These are phyloP conservation scores for Vultur gryphus DNA, from an alignment of 2,797 vertebrate genomes.

Conservation along the genomic window DNA sequence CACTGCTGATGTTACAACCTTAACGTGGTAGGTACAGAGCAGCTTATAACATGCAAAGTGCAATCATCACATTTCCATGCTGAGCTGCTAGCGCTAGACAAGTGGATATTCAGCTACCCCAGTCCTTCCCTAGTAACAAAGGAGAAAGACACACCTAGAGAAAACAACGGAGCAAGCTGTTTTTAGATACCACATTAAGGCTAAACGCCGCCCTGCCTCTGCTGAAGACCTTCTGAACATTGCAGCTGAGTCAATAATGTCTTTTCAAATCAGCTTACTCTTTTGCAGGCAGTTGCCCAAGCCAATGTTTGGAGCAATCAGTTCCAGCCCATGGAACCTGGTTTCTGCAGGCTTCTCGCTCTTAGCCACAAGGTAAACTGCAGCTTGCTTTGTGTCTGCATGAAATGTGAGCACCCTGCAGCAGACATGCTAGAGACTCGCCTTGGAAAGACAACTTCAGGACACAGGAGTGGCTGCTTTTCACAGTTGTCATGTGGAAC, in stretches of 20 bases:
- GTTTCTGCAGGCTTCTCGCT: neutral
- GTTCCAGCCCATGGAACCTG: neutral
- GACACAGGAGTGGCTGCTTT: neutral
- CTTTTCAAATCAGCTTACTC: neutral
- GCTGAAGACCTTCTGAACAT: neutral
- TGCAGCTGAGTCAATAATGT: conserved; percentile 7
- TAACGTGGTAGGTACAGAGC: neutral
- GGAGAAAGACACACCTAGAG: neutral
- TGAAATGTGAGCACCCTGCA: neutral
- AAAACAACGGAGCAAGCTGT: neutral
- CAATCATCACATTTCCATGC: neutral
- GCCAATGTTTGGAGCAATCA: neutral
- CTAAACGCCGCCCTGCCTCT: neutral
- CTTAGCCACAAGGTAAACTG: neutral
- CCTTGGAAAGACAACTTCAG: neutral
- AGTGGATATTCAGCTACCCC: neutral
- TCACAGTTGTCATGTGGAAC: neutral
- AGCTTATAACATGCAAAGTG: neutral
- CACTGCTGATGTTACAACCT: neutral
- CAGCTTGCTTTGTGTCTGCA: neutral
- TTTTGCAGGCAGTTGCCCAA: neutral
- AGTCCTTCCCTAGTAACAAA: neutral
- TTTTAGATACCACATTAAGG: neutral
- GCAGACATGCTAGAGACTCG: rapidly evolving
- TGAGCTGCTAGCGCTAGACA: neutral